Evolutionary conservation across 2,888 invertebrate genomes (phyloP).

Genomic region (Brachypalpus laphriformis): DNA sequence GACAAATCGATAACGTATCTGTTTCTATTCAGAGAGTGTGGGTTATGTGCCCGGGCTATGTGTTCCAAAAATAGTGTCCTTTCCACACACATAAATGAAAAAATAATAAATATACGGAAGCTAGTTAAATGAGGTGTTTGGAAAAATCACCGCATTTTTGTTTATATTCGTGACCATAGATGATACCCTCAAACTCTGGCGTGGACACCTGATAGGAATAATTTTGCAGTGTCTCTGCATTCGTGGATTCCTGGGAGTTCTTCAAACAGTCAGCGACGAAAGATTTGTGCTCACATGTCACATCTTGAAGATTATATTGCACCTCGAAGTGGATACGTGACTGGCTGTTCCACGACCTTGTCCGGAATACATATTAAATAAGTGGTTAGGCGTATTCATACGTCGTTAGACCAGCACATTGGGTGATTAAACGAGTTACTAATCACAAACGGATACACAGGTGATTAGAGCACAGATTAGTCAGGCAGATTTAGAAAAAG

Average conservation of each 20-base stretch:
- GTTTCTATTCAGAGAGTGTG: conserved; percentile 41
- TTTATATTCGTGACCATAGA: background rate
- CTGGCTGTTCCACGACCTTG: background rate
- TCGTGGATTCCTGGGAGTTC: background rate
- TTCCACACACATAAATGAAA: conserved; percentile 14
- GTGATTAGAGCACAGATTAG: conserved; percentile 27
- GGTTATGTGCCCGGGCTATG: conserved; percentile 32
- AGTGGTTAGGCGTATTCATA: background rate
- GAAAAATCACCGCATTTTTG: conserved; percentile 3
- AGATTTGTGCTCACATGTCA: conserved; percentile 13
- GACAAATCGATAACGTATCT: conserved; percentile 67
- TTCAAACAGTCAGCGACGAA: background rate
- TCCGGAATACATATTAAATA: background rate
- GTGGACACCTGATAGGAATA: background rate
- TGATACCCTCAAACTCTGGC: background rate
- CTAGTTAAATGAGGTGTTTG: background rate
- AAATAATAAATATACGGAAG: background rate
- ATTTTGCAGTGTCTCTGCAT: background rate
- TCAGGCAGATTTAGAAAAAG: conserved; percentile 4
- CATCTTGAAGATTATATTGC: background rate
- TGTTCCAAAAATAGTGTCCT: conserved; percentile 38
- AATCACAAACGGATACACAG: background rate
- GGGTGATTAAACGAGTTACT: conserved; percentile 19
- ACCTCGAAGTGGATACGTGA: conserved; percentile 1
- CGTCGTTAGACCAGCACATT: background rate